Base-by-base conservation (phyloP, 1,140 invertebrate species). In the Drosophila pachea region DNA sequence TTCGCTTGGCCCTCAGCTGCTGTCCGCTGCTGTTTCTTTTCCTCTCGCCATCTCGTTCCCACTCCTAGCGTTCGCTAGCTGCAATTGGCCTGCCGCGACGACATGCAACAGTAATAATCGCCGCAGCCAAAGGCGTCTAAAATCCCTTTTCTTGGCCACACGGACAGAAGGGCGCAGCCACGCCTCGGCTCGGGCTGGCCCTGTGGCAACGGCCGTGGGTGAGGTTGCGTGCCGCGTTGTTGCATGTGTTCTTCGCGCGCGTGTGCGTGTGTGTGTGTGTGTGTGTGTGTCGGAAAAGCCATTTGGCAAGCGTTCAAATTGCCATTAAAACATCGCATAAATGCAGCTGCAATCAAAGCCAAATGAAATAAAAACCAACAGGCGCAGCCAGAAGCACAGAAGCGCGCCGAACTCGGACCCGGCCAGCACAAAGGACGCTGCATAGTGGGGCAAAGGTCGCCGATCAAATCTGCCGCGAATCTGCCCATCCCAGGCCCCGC, bases 271-370 rank as follows among this genome's bases (percentile, higher is more conserved):
- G n/a, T n/a, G n/a, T n/a, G n/a, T 65, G 77, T 7, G 33, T 35
- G 33, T 73, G 68, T 55, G 69, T 76, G 77, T 66, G 78, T 60
- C 56, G 73, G 65, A 71, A 82, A 70, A 82, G 74, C 78, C 50
- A 77, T 81, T 81, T 81, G 78, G 78, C 78, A 81, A 63, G 74
- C 78, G 66, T 82, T 81, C 78, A 81, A 81, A 76, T 82, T 52
- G 74, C 70, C 56, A 63, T 62, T 73, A 81, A 73, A 67, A 56
- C 70, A 74, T 77, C 48, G 60, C 78, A 76, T 61, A 81, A 81
- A 81, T 76, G 69, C 73, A 76, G 69, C 61, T 76, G 77, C 69
- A 79, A 68, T 73, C 59, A 68, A 73, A 64, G 59, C 45, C 54
- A 68, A 69, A 65, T 60, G 43, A 61, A 71, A 55, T 59, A 53